These are phyloP conservation scores for Romanogobio albipinnatus DNA, from an alignment of 2,113 vertebrate genomes.

Conservation along the genomic window DNA sequence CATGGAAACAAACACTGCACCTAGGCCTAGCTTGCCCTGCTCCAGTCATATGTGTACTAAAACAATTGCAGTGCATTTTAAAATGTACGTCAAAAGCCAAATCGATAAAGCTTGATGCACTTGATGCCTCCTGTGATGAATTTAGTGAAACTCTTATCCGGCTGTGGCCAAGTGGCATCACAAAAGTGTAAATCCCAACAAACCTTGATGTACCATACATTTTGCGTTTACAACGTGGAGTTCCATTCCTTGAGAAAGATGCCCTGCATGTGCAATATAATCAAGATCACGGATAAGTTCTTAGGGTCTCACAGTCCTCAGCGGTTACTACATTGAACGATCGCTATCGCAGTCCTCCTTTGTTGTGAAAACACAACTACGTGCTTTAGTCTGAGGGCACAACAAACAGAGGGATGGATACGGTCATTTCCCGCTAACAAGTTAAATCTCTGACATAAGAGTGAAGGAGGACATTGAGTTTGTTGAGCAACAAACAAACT, in stretches of 20 bases:
- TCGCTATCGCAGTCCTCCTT: background rate
- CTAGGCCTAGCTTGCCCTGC: background rate
- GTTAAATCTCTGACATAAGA: conserved; percentile 9
- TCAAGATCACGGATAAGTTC: background rate
- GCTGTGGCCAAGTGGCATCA: background rate
- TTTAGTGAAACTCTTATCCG: background rate
- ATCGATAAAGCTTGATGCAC: background rate
- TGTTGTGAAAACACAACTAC: conserved; percentile 44
- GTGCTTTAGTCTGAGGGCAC: conserved; percentile 35
- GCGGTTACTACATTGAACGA: conserved; percentile 10
- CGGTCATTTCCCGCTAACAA: conserved; percentile 1
- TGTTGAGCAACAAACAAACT: conserved; percentile 9
- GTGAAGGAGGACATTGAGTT: background rate
- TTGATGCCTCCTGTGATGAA: background rate
- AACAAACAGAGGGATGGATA: conserved; percentile 33
- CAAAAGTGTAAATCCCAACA: background rate
- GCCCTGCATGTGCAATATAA: background rate
- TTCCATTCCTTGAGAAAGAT: background rate
- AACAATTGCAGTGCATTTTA: conserved; percentile 13
- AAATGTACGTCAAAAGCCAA: background rate
- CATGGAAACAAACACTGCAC: conserved; percentile 26
- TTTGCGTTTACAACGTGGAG: background rate
- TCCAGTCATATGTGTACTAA: background rate
- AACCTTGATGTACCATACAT: background rate
- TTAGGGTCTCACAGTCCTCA: background rate